Percentiles rank a stretch among this genome's conserved stretches.
phyloP scores from a whole-genome alignment of 2,113 vertebrate species.

The Gymnarchus niloticus region DNA sequence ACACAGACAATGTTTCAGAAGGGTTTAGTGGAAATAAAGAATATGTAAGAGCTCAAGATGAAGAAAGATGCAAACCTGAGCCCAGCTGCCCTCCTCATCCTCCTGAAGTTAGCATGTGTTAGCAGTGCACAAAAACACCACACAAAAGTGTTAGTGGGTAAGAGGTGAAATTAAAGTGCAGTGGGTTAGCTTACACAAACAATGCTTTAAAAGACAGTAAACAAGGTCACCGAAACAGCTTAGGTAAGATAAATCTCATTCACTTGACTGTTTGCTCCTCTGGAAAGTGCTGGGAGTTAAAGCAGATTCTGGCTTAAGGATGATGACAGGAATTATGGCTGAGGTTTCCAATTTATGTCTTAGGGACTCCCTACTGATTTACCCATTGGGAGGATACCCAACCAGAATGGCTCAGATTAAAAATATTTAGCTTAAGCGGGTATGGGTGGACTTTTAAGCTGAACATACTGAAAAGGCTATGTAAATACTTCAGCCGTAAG shows the following conservation, averaged over 20 bases:
- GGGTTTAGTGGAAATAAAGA: background rate
- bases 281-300: background rate
- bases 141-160: conserved; percentile 58
- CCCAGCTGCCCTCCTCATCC: conserved; percentile 98
- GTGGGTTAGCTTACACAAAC: conserved; percentile 21
- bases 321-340: background rate
- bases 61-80: conserved; percentile 80
- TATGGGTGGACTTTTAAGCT: no score
- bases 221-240: background rate
- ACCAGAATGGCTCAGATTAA: no score
- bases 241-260: background rate
- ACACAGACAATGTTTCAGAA: background rate
- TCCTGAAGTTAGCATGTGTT: conserved; percentile 89
- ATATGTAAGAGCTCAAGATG: background rate
- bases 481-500: background rate
- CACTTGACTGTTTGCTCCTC: background rate
- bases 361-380: background rate
- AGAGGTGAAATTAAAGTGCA: conserved; percentile 33
- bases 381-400: background rate
- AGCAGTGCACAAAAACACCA: conserved; percentile 63
- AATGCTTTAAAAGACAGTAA: background rate
- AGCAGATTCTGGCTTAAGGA: background rate
- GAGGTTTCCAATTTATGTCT: background rate
- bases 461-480: no score
- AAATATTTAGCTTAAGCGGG: background rate